Conservation (phyloP, 2,888 invertebrate genomes). For the Drosophila colorata region DNA sequence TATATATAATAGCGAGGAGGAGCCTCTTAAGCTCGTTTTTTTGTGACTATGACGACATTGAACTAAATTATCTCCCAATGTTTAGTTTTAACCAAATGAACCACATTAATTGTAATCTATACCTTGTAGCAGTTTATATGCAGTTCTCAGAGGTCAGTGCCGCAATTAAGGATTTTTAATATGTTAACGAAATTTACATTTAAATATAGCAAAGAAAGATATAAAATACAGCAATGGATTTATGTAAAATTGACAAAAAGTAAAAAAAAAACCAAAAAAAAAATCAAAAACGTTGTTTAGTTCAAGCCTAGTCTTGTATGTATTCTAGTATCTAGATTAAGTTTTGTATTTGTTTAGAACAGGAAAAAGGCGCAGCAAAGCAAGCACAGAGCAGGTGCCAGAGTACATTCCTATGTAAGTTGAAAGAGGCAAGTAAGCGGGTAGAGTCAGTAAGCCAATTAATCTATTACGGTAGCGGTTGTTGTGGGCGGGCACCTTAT, state of each 20-base stretch:
- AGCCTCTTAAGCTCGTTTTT: conserved; percentile 46
- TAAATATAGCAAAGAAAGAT: conserved; percentile 74
- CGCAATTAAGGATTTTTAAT: conserved; percentile 64
- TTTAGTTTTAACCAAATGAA: conserved; percentile 68
- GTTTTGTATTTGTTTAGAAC: conserved; percentile 44
- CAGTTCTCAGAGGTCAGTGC: conserved; percentile 65
- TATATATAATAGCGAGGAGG: conserved; percentile 50
- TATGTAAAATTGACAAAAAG: conserved; percentile 60
- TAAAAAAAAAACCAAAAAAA: conserved; percentile 28
- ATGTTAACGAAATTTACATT: conserved; percentile 68
- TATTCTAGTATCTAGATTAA: conserved; percentile 47
- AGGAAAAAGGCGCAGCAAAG: conserved; percentile 31
- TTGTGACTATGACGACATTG: conserved; percentile 53
- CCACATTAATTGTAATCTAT: conserved; percentile 61
- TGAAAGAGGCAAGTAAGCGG: conserved; percentile 56
- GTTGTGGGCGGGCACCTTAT: conserved; percentile 51
- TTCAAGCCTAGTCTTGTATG: conserved; percentile 51
- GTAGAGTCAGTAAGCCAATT: conserved; percentile 55
- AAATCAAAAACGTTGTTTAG: conserved; percentile 49
- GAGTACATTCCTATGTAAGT: conserved; percentile 36
- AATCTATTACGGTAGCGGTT: conserved; percentile 43
- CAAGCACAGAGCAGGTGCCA: conserved; percentile 47
- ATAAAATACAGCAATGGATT: conserved; percentile 55
- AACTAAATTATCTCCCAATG: conserved; percentile 52
- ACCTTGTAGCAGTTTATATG: conserved; percentile 67